These are phyloP conservation scores for Xenops minutus DNA, from an alignment of 2,797 vertebrate genomes.

Conservation along the genomic window DNA sequence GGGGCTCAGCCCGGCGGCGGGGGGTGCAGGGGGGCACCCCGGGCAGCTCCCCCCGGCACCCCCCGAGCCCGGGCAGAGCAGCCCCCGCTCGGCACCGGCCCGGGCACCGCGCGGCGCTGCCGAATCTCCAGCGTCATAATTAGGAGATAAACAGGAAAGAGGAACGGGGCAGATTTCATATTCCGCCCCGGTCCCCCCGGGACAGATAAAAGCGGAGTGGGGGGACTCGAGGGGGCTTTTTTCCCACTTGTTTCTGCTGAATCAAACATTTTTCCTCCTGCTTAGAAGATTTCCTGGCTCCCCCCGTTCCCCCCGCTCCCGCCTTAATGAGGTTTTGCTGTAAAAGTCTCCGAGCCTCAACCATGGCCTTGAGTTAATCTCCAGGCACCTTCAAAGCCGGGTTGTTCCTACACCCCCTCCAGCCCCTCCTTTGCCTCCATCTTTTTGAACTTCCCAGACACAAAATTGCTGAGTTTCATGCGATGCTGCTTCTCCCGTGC, in stretches of 20 bases:
- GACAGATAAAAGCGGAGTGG: slow-evolving; percentile 53
- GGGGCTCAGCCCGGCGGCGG: fast-evolving
- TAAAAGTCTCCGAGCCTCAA: slow-evolving; percentile 25
- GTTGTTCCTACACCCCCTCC: not conserved
- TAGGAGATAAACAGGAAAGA: slow-evolving; percentile 59
- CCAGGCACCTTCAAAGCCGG: slow-evolving; percentile 47
- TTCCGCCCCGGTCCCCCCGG: not conserved
- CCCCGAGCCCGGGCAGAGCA: not conserved
- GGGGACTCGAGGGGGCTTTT: not conserved
- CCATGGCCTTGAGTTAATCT: slow-evolving; percentile 55
- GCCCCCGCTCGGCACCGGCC: not conserved
- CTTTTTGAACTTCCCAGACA: slow-evolving; percentile 31
- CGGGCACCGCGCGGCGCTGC: not conserved
- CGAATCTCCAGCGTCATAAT: slow-evolving; percentile 51
- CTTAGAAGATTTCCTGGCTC: slow-evolving; percentile 27
- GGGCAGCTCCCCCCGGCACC: not conserved
- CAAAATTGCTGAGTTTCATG: not conserved
- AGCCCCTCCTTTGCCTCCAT: not conserved
- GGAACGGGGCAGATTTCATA: slow-evolving; percentile 16
- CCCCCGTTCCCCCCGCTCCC: not conserved
- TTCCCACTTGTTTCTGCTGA: slow-evolving; percentile 57
- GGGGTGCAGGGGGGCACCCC: not conserved
- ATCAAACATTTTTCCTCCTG: slow-evolving; percentile 46
- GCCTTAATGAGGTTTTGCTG: slow-evolving; percentile 56
- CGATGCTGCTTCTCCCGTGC: fast-evolving